Base-by-base conservation (phyloP, 2,888 invertebrate species). In the Standfussiana lucernea region DNA sequence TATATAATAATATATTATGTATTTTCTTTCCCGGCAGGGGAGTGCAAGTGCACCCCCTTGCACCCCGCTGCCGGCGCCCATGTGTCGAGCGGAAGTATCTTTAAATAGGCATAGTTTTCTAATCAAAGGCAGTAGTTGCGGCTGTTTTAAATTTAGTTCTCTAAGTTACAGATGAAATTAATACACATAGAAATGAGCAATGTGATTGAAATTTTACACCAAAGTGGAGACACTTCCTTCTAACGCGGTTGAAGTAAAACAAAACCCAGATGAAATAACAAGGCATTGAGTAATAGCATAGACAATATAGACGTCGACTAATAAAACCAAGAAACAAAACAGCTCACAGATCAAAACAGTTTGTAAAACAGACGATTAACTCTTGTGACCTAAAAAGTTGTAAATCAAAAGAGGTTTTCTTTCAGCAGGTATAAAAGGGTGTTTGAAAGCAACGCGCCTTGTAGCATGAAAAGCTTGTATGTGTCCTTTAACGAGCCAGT, bases 401-500 rank as follows among this genome's bases (percentile, higher is more conserved):
- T 70, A 66, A 75, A 80, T 78, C 69, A 83, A 88, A 89, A 83
- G 82, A 72, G 66, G 47, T 66, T 86, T 82, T 79, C 80, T 82
- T 76, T 77, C 62, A 79, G 75, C 64, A 68, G 71, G 70, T 80
- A 79, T 88, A 86, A 87, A 86, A 86, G 85, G 85, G 85, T 70
- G 83, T 86, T 88, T 91, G 82, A 91, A 91, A 89, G 89, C 87
- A 86, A 65, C 79, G 86, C 80, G 86, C 88, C 88, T 83, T 83
- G 88, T 84, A 88, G 84, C 87, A 86, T 91, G 89, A 91, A 91
- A 89, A 90, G 92, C 89, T 88, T 89, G 91, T 83, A 80, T 92
- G 93, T 94, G 95, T 96, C 96, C 96, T 96, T 95, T 94, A 93
- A 93, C 92, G 90, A 92, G 93, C 87, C 86, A 91, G 93, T 93